Base-by-base conservation (phyloP, 2,888 invertebrate species). In the Caenorhabditis auriculariae region DNA sequence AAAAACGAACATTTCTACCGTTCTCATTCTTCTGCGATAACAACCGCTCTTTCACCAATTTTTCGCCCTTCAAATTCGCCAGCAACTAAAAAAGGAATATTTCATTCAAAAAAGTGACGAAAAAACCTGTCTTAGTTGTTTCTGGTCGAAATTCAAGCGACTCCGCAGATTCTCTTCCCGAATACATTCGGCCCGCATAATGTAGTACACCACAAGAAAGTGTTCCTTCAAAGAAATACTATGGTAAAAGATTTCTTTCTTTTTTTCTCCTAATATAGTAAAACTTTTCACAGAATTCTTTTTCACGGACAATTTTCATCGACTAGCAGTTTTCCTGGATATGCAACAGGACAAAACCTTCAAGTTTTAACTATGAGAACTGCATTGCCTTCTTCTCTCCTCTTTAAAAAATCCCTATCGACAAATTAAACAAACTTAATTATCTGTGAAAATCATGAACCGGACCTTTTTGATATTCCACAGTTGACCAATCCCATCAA, bases 31-130 rank as follows among this genome's bases (percentile, higher is more conserved):
- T 66, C 54, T 77, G 75, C n/a, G 66, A 48, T 3, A 76, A 54
- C 9, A 70, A 59, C 3, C 78, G 68, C 45, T 81, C 81, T 54
- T 76, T 78, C 12, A 81, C 60, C 28, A 81, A 54, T 51, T 82
- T 81, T 48, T 81, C 81, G 15, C 59, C 61, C 60, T 76, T 72
- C 38, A 77, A 50, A 4, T 38, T 24, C 0, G 69, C 68, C 27
- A 75, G 45, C 4, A 66, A 35, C 71, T 74, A 56, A 27, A 65
- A n/a, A n/a, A n/a, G n/a, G n/a, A n/a, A n/a, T n/a, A 46, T 26
- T 21, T 37, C 15, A 26, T 17, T 44, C 19, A 32, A 19, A 6
- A 45, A 37, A 28, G 4, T 28, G 23, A 39, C n/a, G 6, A 19
- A 46, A 9, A 29, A 19, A 76, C 61, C 52, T 68, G 64, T 60